These are phyloP conservation scores for Drosophila engyochracea DNA, from an alignment of 2,888 invertebrate genomes.

Conservation along the genomic window DNA sequence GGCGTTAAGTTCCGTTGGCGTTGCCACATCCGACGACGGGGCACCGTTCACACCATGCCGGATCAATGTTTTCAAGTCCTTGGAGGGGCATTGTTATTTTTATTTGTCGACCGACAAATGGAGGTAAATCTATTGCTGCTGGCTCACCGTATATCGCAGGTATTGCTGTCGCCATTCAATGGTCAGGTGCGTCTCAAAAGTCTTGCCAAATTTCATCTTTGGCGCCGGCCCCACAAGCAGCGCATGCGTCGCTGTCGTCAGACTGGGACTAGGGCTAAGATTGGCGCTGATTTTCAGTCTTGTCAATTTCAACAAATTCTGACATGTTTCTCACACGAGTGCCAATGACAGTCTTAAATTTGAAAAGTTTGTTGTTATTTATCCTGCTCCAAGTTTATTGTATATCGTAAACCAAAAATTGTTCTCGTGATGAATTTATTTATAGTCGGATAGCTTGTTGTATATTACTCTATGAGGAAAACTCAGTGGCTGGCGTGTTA, in stretches of 20 bases:
- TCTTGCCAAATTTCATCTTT: constrained; percentile 98
- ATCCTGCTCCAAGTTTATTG: background rate
- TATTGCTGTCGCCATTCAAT: constrained; percentile 99
- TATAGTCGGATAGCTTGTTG: background rate
- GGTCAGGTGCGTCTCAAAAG: constrained; percentile 97
- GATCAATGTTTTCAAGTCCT: constrained; percentile 94
- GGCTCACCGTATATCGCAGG: constrained; percentile 91
- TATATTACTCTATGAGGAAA: background rate
- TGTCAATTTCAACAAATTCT: constrained; percentile 40
- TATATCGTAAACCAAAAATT: background rate
- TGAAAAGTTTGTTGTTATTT: background rate
- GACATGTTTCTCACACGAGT: constrained; percentile 64
- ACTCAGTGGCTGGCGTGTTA: background rate
- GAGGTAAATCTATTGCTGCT: background rate
- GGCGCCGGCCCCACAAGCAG: constrained; percentile 33
- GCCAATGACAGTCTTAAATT: constrained; percentile 1
- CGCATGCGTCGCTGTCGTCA: constrained; percentile 27
- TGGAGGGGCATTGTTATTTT: constrained; percentile 12
- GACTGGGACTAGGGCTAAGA: constrained; percentile 22
- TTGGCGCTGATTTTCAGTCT: constrained; percentile 21
- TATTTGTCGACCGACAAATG: background rate
- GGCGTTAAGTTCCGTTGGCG: constrained; percentile 8
- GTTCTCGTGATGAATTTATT: background rate
- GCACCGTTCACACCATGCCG: constrained; percentile 94
- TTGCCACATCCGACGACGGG: constrained; percentile 89